Evolutionary conservation across 2,888 invertebrate species (phyloP).

Genomic region (Drosophila fulvimacula): DNA sequence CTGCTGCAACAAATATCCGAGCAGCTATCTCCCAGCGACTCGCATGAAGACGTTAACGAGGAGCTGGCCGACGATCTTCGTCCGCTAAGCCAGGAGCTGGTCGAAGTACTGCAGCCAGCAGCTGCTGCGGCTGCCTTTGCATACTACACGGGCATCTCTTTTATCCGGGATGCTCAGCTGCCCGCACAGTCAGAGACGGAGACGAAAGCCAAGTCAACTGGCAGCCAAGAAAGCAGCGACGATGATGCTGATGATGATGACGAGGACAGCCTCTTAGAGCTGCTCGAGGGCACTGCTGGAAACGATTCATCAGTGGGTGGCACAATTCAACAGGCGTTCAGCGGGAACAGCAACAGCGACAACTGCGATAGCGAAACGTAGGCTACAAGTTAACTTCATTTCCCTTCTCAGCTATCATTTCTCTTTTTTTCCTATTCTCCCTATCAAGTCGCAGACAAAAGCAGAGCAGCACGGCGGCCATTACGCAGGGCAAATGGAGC

Average conservation of each 20-base stretch:
- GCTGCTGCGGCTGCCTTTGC: constrained; percentile 72
- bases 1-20: constrained; percentile 79
- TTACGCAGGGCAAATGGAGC: constrained; percentile 87
- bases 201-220: constrained; percentile 29
- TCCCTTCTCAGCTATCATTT: neutral
- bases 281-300: constrained; percentile 46
- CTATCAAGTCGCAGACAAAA: constrained; percentile 59
- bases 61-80: constrained; percentile 40
- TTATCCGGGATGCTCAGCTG: constrained; percentile 67
- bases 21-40: constrained; percentile 65
- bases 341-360: constrained; percentile 64
- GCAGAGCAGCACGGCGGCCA: constrained; percentile 60
- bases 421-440: neutral
- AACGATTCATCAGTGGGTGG: constrained; percentile 54
- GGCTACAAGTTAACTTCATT: neutral
- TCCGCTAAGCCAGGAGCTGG: constrained; percentile 61
- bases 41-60: constrained; percentile 44
- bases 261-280: constrained; percentile 66
- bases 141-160: constrained; percentile 79
- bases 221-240: constrained; percentile 68
- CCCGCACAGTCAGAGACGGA: constrained; percentile 37
- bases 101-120: constrained; percentile 65
- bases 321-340: constrained; percentile 66
- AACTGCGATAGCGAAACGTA: constrained; percentile 70
- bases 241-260: constrained; percentile 60